A percentile compares a stretch with the other conserved stretches of the same genome.
Conservation (phyloP, 2,888 invertebrate genomes). For the Sylvicola cinctus region DNA sequence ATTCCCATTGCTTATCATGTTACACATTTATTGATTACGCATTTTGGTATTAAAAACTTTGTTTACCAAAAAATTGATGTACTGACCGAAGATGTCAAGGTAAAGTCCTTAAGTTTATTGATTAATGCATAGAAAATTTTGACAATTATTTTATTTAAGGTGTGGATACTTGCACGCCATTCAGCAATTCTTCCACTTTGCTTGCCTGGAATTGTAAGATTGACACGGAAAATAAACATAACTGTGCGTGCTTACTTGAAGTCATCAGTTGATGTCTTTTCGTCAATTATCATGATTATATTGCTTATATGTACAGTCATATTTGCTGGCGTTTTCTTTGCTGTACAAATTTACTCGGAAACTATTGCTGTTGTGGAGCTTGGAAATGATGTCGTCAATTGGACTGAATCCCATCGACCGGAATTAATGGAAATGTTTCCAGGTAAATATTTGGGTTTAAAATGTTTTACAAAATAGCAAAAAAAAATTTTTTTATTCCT, state of each 20-base stretch:
- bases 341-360: conserved; percentile 72
- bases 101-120: background rate
- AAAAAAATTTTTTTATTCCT: conserved; percentile 12
- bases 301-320: conserved; percentile 62
- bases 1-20: conserved; percentile 56
- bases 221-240: conserved; percentile 41
- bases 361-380: conserved; percentile 79
- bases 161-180: conserved; percentile 29
- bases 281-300: conserved; percentile 68
- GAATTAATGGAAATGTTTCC: conserved; percentile 69
- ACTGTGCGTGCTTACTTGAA: conserved; percentile 41
- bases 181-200: conserved; percentile 54
- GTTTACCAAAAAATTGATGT: conserved; percentile 13
- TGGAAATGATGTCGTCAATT: conserved; percentile 71
- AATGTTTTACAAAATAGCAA: background rate
- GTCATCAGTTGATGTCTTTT: conserved; percentile 65
- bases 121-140: background rate
- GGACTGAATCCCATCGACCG: conserved; percentile 74
- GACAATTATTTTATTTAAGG: conserved; percentile 20
- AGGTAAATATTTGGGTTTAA: conserved; percentile 10
- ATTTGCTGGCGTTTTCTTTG: conserved; percentile 53
- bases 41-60: conserved; percentile 32
- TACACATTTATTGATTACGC: conserved; percentile 29
- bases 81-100: background rate
- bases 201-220: conserved; percentile 51